These are phyloP conservation scores for Drosophila biarmipes DNA, from an alignment of 1,140 invertebrate genomes.

Conservation along the genomic window DNA sequence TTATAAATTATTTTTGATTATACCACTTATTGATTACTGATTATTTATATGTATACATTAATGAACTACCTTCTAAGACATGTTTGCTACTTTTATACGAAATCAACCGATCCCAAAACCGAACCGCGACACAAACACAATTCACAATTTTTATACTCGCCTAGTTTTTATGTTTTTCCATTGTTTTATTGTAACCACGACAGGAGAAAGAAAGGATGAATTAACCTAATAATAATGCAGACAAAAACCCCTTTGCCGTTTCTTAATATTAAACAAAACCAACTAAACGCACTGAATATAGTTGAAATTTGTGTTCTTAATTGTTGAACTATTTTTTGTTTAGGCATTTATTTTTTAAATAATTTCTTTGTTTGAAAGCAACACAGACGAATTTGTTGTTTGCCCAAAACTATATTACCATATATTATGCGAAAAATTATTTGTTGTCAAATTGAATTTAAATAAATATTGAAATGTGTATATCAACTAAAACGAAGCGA, in stretches of 20 bases:
- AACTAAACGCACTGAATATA: constrained; percentile 65
- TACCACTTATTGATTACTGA: constrained; percentile 77
- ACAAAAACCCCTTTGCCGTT: constrained; percentile 46
- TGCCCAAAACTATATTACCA: constrained; percentile 13
- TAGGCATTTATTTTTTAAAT: constrained; percentile 57
- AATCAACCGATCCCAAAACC: constrained; percentile 37
- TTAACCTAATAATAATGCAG: constrained; percentile 36
- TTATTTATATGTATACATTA: constrained; percentile 71
- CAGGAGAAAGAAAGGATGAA: constrained; percentile 14
- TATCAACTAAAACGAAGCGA: constrained; percentile 19
- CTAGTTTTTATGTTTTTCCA: constrained; percentile 69
- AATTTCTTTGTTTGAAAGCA: constrained; percentile 36
- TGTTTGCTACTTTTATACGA: constrained; percentile 69
- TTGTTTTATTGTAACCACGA: constrained; percentile 55
- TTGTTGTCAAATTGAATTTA: constrained; percentile 55
- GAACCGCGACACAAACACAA: constrained; percentile 47
- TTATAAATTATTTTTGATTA: constrained; percentile 81
- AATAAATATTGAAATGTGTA: constrained; percentile 19
- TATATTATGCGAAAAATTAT: constrained; percentile 50
- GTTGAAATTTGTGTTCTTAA: constrained; percentile 65
- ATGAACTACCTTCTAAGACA: constrained; percentile 57
- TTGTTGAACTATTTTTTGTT: constrained; percentile 59
- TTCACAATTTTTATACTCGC: constrained; percentile 74
- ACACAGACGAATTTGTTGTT: constrained; percentile 28
- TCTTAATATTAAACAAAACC: constrained; percentile 47